Conservation (phyloP, 2,888 invertebrate species). For the Liodrosophila aerea region DNA sequence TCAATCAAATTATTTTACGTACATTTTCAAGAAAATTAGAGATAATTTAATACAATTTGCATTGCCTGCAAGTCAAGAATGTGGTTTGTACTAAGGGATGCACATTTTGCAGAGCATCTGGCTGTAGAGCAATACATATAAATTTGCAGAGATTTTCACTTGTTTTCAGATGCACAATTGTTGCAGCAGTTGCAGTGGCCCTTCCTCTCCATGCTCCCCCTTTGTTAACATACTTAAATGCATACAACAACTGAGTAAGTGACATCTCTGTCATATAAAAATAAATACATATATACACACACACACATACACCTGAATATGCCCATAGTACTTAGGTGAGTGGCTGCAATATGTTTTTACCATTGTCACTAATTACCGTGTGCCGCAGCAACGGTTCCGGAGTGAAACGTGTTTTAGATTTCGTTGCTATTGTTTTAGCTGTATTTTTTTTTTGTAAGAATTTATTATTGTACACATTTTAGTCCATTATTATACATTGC, state of each 20-base stretch:
- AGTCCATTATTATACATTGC: conserved; percentile 9
- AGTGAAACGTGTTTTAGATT: conserved; percentile 8
- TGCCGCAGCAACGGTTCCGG: too few relatives aligned
- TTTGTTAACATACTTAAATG: conserved; percentile 79
- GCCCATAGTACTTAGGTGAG: conserved; percentile 47
- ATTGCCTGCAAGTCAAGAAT: too few relatives aligned
- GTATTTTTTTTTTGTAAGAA: conserved; percentile 12
- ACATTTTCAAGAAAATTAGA: too few relatives aligned
- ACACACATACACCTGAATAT: conserved; percentile 9
- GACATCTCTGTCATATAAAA: too few relatives aligned
- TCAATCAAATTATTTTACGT: too few relatives aligned
- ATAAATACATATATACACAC: conserved; percentile 45
- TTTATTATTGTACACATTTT: neutral
- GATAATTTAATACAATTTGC: too few relatives aligned
- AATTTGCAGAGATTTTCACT: neutral
- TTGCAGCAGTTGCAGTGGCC: conserved; percentile 62
- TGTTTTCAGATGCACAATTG: conserved; percentile 67
- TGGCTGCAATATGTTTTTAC: conserved; percentile 68
- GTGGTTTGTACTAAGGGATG: too few relatives aligned
- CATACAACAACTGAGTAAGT: conserved; percentile 34
- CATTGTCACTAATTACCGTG: conserved; percentile 75
- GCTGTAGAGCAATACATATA: neutral
- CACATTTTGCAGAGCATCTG: conserved; percentile 9
- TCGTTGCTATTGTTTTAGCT: conserved; percentile 8
- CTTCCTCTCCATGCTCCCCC: conserved; percentile 18